A percentile compares a stretch with the other conserved stretches of the same genome.
These are phyloP conservation scores for Cecidostiba fungosa DNA, from an alignment of 2,888 invertebrate genomes.

Conservation along the genomic window DNA sequence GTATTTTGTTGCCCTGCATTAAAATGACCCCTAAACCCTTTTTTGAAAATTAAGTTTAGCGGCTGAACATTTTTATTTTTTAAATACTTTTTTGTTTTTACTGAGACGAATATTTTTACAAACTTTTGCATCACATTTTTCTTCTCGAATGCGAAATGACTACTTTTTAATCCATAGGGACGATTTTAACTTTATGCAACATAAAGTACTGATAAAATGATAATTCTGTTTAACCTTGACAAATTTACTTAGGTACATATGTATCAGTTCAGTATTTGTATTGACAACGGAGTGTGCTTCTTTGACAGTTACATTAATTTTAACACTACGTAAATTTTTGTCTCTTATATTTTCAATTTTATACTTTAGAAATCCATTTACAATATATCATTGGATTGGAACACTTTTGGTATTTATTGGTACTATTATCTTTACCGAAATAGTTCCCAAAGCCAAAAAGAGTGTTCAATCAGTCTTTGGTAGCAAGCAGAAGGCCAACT, in stretches of 20 bases:
- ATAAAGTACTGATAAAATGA: conserved; percentile 1
- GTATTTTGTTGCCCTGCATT: too few species aligned
- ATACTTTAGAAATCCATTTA: conserved; percentile 97
- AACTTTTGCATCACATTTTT: too few species aligned
- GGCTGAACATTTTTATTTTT: too few species aligned
- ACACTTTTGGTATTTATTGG: conserved; percentile 95
- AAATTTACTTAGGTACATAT: conserved; percentile 84
- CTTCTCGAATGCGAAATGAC: too few species aligned
- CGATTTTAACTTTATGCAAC: conserved; percentile 13
- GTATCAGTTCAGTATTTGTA: conserved; percentile 96
- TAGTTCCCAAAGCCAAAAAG: conserved; percentile 82
- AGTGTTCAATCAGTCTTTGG: conserved; percentile 56
- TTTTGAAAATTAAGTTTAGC: too few species aligned
- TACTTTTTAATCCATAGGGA: too few species aligned
- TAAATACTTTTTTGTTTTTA: too few species aligned
- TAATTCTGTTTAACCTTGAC: conserved; percentile 68
- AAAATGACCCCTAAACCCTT: too few species aligned
- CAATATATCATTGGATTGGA: conserved; percentile 94
- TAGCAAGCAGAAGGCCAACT: conserved; percentile 35
- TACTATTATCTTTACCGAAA: conserved; percentile 94
- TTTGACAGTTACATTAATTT: conserved; percentile 96
- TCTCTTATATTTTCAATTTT: conserved; percentile 97
- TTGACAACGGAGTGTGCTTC: conserved; percentile 97
- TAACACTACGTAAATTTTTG: conserved; percentile 97
- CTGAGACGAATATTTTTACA: too few species aligned